These are phyloP conservation scores for Spilosoma lubricipeda DNA, from an alignment of 2,888 invertebrate species.

Conservation along the genomic window DNA sequence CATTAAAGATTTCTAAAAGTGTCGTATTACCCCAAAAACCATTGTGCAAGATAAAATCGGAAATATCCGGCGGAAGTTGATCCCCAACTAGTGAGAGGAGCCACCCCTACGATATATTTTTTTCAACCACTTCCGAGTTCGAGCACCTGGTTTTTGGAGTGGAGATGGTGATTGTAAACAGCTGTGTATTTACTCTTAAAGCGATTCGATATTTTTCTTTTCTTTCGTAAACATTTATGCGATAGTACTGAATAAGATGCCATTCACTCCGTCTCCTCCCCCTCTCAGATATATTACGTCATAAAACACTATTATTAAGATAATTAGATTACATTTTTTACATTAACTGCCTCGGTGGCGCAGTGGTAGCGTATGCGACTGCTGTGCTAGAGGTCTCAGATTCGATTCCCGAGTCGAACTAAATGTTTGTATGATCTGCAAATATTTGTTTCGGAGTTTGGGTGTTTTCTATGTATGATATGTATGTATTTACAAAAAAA, in stretches of 20 bases:
- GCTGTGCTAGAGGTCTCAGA: too few species aligned
- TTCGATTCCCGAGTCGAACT: too few species aligned
- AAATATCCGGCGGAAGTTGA: constrained; percentile 41
- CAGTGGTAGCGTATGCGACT: too few species aligned
- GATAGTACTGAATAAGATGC: neutral
- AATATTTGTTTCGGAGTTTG: too few species aligned
- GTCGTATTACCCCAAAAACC: constrained; percentile 38
- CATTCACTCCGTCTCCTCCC: neutral
- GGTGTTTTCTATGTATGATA: too few species aligned
- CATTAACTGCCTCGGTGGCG: too few species aligned
- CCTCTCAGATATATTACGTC: neutral
- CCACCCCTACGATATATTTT: constrained; percentile 27
- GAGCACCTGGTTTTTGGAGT: constrained; percentile 39
- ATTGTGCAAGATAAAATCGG: constrained; percentile 42
- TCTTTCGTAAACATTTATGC: neutral
- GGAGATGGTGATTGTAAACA: constrained; percentile 10
- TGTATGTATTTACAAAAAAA: too few species aligned
- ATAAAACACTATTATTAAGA: neutral
- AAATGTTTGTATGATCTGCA: too few species aligned
- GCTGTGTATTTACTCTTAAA: neutral
- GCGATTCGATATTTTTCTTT: neutral
- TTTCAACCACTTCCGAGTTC: constrained; percentile 43
- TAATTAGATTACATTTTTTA: too few species aligned
- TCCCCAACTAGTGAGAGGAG: constrained; percentile 18
- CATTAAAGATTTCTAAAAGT: constrained; percentile 31